Evolutionary conservation across 2,113 vertebrate species (phyloP).

Genomic region (Pseudorasbora parva): DNA sequence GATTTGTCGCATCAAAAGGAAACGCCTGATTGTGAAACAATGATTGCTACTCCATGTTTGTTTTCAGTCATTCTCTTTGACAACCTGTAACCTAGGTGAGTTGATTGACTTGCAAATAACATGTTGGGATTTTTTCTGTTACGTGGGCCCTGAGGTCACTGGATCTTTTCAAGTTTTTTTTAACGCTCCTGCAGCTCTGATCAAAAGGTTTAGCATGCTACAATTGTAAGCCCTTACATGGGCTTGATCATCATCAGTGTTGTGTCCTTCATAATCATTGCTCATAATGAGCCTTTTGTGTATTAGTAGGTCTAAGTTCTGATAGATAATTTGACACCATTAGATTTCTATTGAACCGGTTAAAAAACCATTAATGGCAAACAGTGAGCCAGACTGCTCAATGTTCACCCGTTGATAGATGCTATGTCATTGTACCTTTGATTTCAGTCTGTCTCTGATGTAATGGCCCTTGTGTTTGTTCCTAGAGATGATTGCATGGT

Average conservation of each 20-base stretch:
- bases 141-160: neutral
- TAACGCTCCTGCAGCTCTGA: neutral
- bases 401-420: neutral
- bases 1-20: neutral
- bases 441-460: conserved; percentile 39
- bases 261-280: conserved; percentile 7
- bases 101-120: conserved; percentile 56
- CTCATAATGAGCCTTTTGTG: conserved; percentile 18
- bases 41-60: conserved; percentile 31
- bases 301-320: neutral
- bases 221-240: neutral
- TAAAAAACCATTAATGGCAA: conserved; percentile 1
- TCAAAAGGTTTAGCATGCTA: conserved; percentile 6
- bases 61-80: conserved; percentile 31
- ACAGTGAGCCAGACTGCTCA: neutral
- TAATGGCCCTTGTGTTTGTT: conserved; percentile 38
- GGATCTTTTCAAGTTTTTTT: neutral
- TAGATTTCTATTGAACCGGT: conserved; percentile 21
- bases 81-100: conserved; percentile 46
- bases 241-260: neutral
- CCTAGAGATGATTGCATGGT: conserved; percentile 41
- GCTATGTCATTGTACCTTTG: conserved; percentile 33
- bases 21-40: neutral
- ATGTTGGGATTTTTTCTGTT: conserved; percentile 21
- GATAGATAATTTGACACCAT: neutral